Conservation (phyloP, 2,797 vertebrate genomes). For the Hippopotamyrus pictus region DNA sequence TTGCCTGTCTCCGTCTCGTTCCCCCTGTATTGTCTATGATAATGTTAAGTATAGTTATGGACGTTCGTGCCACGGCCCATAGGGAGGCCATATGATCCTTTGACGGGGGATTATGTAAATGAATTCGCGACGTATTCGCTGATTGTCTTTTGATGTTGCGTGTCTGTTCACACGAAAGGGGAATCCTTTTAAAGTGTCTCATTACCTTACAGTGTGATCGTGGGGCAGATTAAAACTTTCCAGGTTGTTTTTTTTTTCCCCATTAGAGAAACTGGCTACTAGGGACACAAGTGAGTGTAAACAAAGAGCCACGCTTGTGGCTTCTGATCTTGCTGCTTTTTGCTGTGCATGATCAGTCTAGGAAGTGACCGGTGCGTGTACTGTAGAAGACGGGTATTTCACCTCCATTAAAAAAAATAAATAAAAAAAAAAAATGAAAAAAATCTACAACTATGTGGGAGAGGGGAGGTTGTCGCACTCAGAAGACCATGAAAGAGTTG, state of each 20-base stretch:
- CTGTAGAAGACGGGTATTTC: neutral
- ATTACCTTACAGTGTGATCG: neutral
- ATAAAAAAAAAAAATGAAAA: neutral
- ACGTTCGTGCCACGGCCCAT: neutral
- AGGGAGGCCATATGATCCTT: neutral
- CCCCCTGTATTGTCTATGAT: neutral
- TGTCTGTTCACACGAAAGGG: neutral
- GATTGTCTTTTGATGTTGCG: neutral
- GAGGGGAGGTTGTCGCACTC: neutral
- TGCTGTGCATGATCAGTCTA: neutral
- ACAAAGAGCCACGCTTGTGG: neutral
- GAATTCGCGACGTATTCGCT: neutral
- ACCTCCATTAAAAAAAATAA: neutral
- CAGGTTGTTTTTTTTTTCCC: neutral
- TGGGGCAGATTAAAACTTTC: neutral
- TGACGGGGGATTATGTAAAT: slow-evolving; percentile 7
- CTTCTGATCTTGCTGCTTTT: neutral
- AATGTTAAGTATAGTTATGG: neutral
- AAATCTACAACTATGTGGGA: neutral
- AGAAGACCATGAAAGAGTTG: neutral
- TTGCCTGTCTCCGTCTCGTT: neutral
- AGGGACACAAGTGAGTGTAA: neutral
- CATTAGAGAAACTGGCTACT: neutral
- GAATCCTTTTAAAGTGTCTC: neutral
- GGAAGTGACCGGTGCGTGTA: neutral